Base-by-base conservation (phyloP, 2,113 vertebrate genomes). In the Hypomesus transpacificus region DNA sequence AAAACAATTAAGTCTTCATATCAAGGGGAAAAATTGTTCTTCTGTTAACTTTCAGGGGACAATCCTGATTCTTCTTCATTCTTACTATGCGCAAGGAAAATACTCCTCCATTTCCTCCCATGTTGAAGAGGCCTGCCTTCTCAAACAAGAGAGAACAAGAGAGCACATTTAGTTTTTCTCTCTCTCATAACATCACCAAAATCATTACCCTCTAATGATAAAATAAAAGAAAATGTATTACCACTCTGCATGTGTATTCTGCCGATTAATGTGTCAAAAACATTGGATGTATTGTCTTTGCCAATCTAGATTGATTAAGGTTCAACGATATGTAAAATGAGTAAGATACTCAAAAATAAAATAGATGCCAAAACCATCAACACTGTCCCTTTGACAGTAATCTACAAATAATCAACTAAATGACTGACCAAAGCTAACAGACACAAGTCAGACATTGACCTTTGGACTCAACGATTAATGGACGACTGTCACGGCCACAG, bases 381-480 rank as follows among this genome's bases (percentile, higher is more conserved):
- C 22, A 24, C 18, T 59, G 18, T 11, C 62, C 0, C 22, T 69
- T 81, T 69, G 75, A 85, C 81, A 64, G 75, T 14, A 24, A 57
- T 70, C 51, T 71, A 82, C 74, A 34, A 74, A 82, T 73, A 53
- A 75, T 73, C 75, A 81, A 65, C 20, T 50, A 53, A 46, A 26
- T 58, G 59, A 73, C 11, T 59, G 70, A 69, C 70, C 67, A 74
- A 70, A 68, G 66, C 70, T 61, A 80, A 77, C 31, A 61, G 31
- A 56, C 52, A 72, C n/a, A 39, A 52, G 69, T 75, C 68, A 57
- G 70, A 46, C 46, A 73, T 63, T 81, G 83, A 74, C 73, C 89
- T 89, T 90, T 87, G 79, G 82, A 88, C 85, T n/a, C 3, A 1
- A 56, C 76, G 61, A 73, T 21, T 63, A 79, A 68, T 83, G 84